Percentiles rank a stretch among this genome's conserved stretches.
Conservation (phyloP, 2,113 vertebrate genomes). For the Neodon shergylaensis region DNA sequence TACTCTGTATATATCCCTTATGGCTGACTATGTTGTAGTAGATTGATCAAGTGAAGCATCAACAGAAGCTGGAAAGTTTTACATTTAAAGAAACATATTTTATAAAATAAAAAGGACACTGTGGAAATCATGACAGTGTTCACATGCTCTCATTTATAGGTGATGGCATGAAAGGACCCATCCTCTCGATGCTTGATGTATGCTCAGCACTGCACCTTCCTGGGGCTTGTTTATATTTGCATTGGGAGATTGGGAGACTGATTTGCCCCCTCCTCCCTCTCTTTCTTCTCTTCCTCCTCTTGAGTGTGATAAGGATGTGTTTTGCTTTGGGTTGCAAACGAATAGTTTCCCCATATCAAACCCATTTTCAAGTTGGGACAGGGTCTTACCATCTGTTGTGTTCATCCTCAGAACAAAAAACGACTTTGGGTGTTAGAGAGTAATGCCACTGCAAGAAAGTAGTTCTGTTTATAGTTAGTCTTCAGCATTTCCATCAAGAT, state of each 20-base stretch:
- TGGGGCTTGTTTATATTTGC: not conserved
- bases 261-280: not conserved
- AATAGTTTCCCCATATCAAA: not conserved
- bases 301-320: too few species aligned
- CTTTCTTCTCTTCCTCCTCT: accelerated
- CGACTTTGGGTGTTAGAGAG: not conserved
- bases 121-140: not conserved
- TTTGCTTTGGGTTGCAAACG: not conserved
- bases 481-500: not conserved
- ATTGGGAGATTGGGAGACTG: not conserved
- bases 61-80: conserved; percentile 26
- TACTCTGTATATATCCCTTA: not conserved
- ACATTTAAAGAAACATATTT: not conserved
- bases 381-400: not conserved
- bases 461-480: not conserved
- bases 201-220: not conserved
- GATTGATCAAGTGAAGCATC: not conserved
- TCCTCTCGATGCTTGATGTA: not conserved
- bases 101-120: not conserved
- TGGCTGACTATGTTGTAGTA: not conserved
- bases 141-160: not conserved
- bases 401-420: not conserved
- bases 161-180: not conserved
- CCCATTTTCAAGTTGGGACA: not conserved
- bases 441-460: not conserved